Base-by-base conservation (phyloP, 2,113 vertebrate species). In the Gracilinanus agilis region DNA sequence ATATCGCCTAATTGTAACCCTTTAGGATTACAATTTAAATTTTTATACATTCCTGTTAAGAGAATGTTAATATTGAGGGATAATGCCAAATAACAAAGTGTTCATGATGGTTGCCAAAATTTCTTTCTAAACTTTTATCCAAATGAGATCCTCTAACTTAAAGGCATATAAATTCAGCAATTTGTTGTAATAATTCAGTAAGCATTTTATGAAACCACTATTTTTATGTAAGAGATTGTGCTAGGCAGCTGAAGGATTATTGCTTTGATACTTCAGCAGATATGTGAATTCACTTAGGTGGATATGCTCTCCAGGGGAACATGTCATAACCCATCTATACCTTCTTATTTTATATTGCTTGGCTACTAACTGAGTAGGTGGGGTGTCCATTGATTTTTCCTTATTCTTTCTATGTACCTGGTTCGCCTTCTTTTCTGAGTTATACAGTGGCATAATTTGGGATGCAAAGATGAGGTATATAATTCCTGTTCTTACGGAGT, bases 41-140 rank as follows among this genome's bases (percentile, higher is more conserved):
- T 83, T 58, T 53, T 94, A 34, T 89, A 2, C 19, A 24, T 21
- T 91, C 75, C 24, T 9, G 3, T 88, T 61, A 44, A 55, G 13
- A 54, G 89, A 94, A 49, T 21, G 44, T 61, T 55, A 5, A 54
- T 40, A 24, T 19, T 56, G 9, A 56, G 44, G 90, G 53, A 34
- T 34, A 34, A 67, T 67, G 19, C 3, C 3, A 67, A 49, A 90
- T 4, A 90, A 53, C 11, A 9, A 54, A 55, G 25, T 44, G 91
- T 96, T 83, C 75, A 2, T 9, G 19, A n/a, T 56, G 13, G 53
- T 53, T 44, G 92, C 24, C 83, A 92, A 90, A 95, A 53, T 54
- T 88, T 49, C 83, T 56, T 61, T 92, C 4, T 44, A 53, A 92
- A 44, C 27, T 44, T 23, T 44, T 55, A 24, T 75, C 93, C 53